Evolutionary conservation across 2,888 invertebrate species (phyloP).

Genomic region (Ptychoptera albimana): DNA sequence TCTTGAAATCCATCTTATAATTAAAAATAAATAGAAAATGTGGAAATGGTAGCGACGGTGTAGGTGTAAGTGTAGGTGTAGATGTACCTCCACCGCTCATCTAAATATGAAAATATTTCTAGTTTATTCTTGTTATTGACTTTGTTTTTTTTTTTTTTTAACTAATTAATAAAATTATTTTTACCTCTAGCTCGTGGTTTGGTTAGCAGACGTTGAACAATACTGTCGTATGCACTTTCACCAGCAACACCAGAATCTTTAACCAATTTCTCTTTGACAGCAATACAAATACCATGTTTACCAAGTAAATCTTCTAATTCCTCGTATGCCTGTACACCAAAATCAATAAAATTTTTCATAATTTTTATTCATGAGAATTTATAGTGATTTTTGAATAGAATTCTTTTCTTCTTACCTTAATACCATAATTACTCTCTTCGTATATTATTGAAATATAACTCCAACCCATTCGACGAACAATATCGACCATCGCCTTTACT

Average conservation of each 20-base stretch:
- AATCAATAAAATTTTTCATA: neutral
- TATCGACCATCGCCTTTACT: slow-evolving; percentile 88
- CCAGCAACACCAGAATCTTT: slow-evolving; percentile 92
- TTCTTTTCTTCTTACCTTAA: slow-evolving; percentile 46
- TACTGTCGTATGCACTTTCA: slow-evolving; percentile 73
- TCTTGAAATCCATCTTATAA: too few species aligned
- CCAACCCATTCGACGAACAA: slow-evolving; percentile 75
- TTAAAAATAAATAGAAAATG: too few species aligned
- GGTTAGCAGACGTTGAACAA: slow-evolving; percentile 68
- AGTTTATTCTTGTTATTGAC: neutral
- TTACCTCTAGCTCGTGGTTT: slow-evolving; percentile 83
- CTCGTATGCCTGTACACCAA: slow-evolving; percentile 63
- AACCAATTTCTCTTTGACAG: slow-evolving; percentile 82
- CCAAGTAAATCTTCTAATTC: slow-evolving; percentile 77
- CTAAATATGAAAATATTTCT: too few species aligned
- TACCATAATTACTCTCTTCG: slow-evolving; percentile 91
- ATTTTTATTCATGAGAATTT: neutral
- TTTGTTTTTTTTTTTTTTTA: neutral
- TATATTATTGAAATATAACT: slow-evolving; percentile 91
- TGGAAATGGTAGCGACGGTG: too few species aligned
- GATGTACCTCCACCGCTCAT: too few species aligned
- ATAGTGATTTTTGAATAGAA: neutral
- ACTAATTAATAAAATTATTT: slow-evolving; percentile 9
- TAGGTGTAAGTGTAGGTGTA: too few species aligned
- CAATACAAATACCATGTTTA: slow-evolving; percentile 78